Evolutionary conservation across 1,140 invertebrate species (phyloP).

Genomic region (Antheraea mylitta): DNA sequence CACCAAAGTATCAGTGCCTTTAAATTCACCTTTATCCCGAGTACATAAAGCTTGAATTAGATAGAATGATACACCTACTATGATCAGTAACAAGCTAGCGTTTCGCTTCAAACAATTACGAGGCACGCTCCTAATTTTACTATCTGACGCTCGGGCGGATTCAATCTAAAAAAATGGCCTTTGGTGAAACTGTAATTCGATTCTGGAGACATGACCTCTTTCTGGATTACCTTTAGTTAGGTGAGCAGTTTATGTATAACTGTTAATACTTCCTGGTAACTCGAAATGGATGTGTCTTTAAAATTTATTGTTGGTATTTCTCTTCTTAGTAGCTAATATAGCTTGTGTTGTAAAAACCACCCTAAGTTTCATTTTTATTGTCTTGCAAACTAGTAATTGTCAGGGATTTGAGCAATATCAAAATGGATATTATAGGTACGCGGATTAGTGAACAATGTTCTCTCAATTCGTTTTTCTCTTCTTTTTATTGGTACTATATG

Average conservation of each 20-base stretch:
- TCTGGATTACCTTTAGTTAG: neutral
- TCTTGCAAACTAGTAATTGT: no score
- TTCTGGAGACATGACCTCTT: constrained; percentile 28
- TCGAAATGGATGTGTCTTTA: no score
- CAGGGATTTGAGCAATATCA: no score
- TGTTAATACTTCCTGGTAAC: neutral
- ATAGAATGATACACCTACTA: neutral
- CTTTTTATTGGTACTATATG: no score
- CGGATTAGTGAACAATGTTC: no score
- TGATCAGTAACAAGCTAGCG: constrained; percentile 21
- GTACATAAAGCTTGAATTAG: neutral
- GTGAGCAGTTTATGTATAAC: neutral
- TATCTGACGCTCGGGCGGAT: constrained; percentile 30
- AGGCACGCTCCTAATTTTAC: constrained; percentile 44
- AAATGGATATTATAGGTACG: no score
- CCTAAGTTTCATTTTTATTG: no score
- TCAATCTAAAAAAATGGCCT: constrained; percentile 31
- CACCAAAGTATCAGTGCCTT: constrained; percentile 21
- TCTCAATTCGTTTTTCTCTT: no score
- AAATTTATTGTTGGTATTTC: no score
- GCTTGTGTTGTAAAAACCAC: no score
- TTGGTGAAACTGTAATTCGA: constrained; percentile 35
- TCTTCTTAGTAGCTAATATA: no score
- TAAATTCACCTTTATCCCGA: constrained; percentile 11
- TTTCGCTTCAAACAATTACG: constrained; percentile 44